Base-by-base conservation (phyloP, 2,888 invertebrate species). In the Eumerus sabulonum region DNA sequence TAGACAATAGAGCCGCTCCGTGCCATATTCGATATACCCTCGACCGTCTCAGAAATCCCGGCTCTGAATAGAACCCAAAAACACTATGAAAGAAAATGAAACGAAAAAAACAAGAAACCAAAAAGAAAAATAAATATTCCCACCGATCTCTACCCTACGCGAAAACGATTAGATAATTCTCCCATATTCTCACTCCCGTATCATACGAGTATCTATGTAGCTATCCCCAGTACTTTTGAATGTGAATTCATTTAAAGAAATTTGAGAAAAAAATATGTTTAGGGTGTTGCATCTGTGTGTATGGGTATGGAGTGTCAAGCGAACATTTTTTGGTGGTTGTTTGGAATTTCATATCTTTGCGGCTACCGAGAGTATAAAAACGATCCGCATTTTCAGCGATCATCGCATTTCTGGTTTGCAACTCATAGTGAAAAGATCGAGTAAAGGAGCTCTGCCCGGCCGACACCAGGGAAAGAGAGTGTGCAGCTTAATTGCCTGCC, bases 381-480 rank as follows among this genome's bases (percentile, higher is more conserved):
- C 35, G 77, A 77, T 72, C 73, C 17, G 42, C 77, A 63, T 38
- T 67, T 38, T 0, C 19, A 57, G 59, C 63, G 77, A 77, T 77
- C 77, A 77, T 77, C 73, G 73, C 73, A 77, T 77, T 77, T 77
- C 77, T 77, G 67, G 77, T 77, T 77, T 77, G 77, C 77, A 77
- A 73, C 73, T 77, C 67, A 44, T 67, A 62, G 67, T 73, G 57
- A 67, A 68, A 63, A 73, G 73, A 77, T 63, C 77, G 27, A 27
- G 27, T 4, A 7, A 7, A 27, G 7, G 27, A 4, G 7, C 27
- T 27, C 27, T 7, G 27, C 2, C 27, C 27, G 27, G 2, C 3
- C 3, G 27, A 7, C 7, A 27, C 27, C 27, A 27, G 27, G 7
- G 27, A 27, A 7, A 2, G 27, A 19, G 36, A 63, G 14, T 38